A percentile compares a stretch with the other conserved stretches of the same genome.
These are phyloP conservation scores for Dromococcyx pavoninus DNA, from an alignment of 2,797 vertebrate genomes.

Conservation along the genomic window DNA sequence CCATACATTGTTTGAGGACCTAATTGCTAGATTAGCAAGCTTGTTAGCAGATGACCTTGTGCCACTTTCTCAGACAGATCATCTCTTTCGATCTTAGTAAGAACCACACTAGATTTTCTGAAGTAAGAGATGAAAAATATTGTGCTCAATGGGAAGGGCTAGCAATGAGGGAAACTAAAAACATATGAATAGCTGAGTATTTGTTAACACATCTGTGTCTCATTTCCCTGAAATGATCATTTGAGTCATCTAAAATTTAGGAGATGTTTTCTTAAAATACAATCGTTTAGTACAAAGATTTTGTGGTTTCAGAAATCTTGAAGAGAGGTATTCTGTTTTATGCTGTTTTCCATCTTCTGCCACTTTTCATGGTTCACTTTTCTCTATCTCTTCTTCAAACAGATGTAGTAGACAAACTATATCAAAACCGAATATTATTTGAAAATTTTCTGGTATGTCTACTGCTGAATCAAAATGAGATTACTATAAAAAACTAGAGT, in stretches of 20 bases:
- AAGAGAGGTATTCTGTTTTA: neutral
- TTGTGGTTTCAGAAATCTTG: neutral
- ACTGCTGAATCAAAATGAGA: neutral
- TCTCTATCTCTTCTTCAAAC: neutral
- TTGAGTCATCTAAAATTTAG: neutral
- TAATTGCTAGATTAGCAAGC: neutral
- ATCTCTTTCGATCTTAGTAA: neutral
- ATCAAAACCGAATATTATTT: neutral
- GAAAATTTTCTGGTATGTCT: neutral
- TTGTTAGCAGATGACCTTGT: neutral
- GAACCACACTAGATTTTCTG: neutral
- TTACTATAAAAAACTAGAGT: neutral
- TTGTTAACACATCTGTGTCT: neutral
- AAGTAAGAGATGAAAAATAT: neutral
- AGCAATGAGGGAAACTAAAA: neutral
- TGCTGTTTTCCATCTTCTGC: neutral
- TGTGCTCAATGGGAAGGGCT: neutral
- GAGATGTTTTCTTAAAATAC: neutral
- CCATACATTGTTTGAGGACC: rapidly evolving
- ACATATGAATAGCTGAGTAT: neutral
- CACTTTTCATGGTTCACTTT: neutral
- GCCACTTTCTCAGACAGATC: neutral
- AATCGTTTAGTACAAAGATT: neutral
- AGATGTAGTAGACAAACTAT: neutral
- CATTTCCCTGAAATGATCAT: neutral